Evolutionary conservation across 2,113 vertebrate genomes (phyloP).

Genomic region (Struthidea cinerea): DNA sequence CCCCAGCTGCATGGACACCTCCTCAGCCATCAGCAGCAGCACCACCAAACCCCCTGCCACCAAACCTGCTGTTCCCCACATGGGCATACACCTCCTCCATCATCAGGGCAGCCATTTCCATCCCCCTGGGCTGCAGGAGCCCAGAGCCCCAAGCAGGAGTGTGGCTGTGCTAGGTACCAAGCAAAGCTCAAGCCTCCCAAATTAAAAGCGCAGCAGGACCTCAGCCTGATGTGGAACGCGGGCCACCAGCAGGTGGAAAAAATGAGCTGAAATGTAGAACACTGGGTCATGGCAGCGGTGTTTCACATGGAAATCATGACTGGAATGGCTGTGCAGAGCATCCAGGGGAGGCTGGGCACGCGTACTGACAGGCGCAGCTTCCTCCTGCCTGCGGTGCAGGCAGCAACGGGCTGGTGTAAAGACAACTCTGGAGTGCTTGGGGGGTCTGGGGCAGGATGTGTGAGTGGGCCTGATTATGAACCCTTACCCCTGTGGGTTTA

Average conservation of each 20-base stretch:
- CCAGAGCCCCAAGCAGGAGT: background rate
- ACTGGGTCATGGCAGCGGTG: background rate
- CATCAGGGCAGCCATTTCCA: background rate
- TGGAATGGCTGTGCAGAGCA: background rate
- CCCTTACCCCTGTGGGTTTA: background rate
- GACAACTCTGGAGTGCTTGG: background rate
- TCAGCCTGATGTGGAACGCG: background rate
- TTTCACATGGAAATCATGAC: conserved; percentile 52
- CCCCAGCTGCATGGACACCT: background rate
- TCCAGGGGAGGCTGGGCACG: background rate
- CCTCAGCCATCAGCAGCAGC: background rate
- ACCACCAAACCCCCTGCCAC: background rate
- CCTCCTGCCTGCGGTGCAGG: background rate
- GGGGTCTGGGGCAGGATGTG: background rate
- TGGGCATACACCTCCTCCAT: rapidly evolving
- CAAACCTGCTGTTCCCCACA: background rate
- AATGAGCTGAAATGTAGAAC: conserved; percentile 35
- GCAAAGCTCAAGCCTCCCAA: background rate
- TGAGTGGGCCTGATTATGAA: background rate
- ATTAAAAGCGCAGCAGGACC: background rate
- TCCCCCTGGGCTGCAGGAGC: background rate
- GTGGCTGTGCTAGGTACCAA: background rate
- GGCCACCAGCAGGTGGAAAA: conserved; percentile 5
- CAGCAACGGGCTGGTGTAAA: background rate
- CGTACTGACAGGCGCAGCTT: background rate